phyloP scores from a whole-genome alignment of 2,888 invertebrate species.

The Latheticus oryzae region DNA sequence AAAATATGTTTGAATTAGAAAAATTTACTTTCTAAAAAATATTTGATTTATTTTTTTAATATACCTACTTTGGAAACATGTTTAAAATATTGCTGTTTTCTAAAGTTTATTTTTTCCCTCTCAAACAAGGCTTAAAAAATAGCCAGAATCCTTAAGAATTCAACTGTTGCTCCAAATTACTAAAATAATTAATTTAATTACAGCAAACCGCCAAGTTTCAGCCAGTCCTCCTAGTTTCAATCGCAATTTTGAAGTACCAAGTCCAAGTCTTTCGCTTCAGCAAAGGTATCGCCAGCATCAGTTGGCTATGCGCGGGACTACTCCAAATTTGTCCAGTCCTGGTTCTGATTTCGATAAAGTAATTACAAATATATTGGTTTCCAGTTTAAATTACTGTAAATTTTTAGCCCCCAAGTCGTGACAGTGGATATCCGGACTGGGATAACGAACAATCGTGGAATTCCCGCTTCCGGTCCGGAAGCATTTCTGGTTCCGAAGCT shows the following conservation, averaged over 20 bases:
- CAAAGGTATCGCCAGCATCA: constrained; percentile 72
- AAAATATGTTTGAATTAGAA: too few relatives aligned
- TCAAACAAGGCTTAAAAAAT: too few relatives aligned
- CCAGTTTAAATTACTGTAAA: too few relatives aligned
- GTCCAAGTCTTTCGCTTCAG: constrained; percentile 66
- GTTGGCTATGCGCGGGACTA: constrained; percentile 67
- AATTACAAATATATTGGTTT: too few relatives aligned
- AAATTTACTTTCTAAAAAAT: too few relatives aligned
- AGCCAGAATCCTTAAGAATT: too few relatives aligned
- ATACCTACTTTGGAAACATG: too few relatives aligned
- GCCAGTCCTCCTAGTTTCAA: constrained; percentile 52
- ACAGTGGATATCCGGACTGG: constrained; percentile 66
- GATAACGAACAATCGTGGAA: constrained; percentile 62
- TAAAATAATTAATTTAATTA: too few relatives aligned
- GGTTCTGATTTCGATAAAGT: constrained; percentile 61
- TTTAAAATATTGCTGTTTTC: too few relatives aligned
- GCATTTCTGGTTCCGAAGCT: constrained; percentile 62
- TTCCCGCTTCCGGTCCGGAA: constrained; percentile 59
- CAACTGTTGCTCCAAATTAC: too few relatives aligned
- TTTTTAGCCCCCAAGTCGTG: constrained; percentile 62
- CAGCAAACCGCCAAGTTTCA: constrained; percentile 46
- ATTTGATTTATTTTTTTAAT: too few relatives aligned
- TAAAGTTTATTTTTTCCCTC: too few relatives aligned
- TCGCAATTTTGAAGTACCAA: constrained; percentile 51
- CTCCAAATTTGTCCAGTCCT: constrained; percentile 62